Evolutionary conservation across 92 coral and sea anemone genomes (phyloP).

Genomic region (Muricea muricata): DNA sequence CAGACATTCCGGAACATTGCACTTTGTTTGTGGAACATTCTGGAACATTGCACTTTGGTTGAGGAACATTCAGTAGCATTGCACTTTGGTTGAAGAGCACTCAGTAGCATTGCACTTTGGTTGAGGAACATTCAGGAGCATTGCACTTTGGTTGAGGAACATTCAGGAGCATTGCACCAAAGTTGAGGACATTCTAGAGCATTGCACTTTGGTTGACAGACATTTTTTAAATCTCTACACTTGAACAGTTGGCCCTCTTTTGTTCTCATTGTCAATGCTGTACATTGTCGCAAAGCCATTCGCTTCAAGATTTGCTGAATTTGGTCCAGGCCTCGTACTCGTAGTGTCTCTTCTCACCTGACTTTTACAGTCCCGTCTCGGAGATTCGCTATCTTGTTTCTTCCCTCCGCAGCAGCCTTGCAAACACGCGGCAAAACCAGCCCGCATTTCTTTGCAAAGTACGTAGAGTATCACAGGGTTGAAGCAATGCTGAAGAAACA

Average conservation of each 20-base stretch:
- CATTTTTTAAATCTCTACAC: too few relatives aligned
- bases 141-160: too few relatives aligned
- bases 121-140: too few relatives aligned
- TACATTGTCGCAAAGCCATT: not conserved
- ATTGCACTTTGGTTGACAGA: too few relatives aligned
- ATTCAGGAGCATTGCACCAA: too few relatives aligned
- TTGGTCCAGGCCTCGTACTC: not conserved
- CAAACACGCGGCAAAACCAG: conserved; percentile 10
- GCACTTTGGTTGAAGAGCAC: too few relatives aligned
- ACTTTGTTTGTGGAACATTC: too few relatives aligned
- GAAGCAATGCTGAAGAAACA: conserved; percentile 21
- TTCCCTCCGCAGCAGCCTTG: not conserved
- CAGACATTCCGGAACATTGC: too few relatives aligned
- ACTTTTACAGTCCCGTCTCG: not conserved
- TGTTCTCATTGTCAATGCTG: not conserved
- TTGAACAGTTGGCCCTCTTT: conserved; percentile 5
- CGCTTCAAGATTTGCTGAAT: not conserved
- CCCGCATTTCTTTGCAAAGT: conserved; percentile 28
- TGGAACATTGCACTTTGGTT: too few relatives aligned
- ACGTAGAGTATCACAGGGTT: conserved; percentile 35
- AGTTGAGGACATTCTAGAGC: too few relatives aligned
- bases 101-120: too few relatives aligned
- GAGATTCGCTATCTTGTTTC: not conserved
- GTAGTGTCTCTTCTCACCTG: not conserved
- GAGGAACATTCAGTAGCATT: too few relatives aligned